Conservation (phyloP, 1,140 invertebrate genomes). For the Neodiprion fabricii region DNA sequence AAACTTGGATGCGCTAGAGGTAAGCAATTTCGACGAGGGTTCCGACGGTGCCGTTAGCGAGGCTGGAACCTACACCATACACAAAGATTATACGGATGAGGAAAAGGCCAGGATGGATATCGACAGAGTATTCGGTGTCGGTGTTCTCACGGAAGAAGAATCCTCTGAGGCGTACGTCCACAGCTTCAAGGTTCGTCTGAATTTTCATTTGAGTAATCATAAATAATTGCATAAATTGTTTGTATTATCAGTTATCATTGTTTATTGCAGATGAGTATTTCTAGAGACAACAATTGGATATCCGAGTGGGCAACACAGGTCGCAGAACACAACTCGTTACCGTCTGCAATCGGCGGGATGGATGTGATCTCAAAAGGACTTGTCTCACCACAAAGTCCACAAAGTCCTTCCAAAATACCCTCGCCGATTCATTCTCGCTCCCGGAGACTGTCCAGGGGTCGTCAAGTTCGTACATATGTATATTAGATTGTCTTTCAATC, state of each 20-base stretch:
- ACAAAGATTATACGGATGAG: slow-evolving; percentile 84
- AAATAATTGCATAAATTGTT: not conserved
- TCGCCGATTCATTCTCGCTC: slow-evolving; percentile 65
- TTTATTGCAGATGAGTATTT: slow-evolving; percentile 35
- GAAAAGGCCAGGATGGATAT: slow-evolving; percentile 87
- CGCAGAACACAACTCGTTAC: slow-evolving; percentile 55
- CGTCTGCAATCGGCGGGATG: slow-evolving; percentile 38
- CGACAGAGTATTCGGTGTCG: slow-evolving; percentile 76
- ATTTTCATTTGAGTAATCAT: not conserved
- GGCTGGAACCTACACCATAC: slow-evolving; percentile 87
- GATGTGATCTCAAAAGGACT: slow-evolving; percentile 40
- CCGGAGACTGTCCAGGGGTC: slow-evolving; percentile 41
- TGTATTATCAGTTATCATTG: slow-evolving; percentile 13
- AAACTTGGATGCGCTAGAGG: slow-evolving; percentile 45
- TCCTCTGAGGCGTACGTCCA: slow-evolving; percentile 56
- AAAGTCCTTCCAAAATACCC: slow-evolving; percentile 69
- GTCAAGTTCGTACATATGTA: slow-evolving; percentile 33
- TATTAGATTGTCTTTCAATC: slow-evolving; percentile 6
- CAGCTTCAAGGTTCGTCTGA: slow-evolving; percentile 44
- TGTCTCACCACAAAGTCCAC: slow-evolving; percentile 67
- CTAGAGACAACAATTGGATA: slow-evolving; percentile 59
- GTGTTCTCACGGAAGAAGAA: slow-evolving; percentile 56
- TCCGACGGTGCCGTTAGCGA: slow-evolving; percentile 75
- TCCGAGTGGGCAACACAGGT: slow-evolving; percentile 66
- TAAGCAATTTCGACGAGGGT: slow-evolving; percentile 39